phyloP scores from a whole-genome alignment of 2,113 vertebrate genomes.

The Chamaea fasciata region DNA sequence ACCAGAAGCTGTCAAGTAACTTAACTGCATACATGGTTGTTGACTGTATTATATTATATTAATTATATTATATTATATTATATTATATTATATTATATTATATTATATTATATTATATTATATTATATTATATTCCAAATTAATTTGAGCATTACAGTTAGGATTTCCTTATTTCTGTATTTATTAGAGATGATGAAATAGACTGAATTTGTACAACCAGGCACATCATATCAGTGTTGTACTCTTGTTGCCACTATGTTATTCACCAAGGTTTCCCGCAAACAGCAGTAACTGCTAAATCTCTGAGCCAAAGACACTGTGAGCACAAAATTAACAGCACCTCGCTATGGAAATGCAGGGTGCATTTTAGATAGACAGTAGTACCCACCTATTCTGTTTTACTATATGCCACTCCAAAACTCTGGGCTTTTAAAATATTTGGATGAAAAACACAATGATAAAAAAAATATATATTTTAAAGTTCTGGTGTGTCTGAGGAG shows the following conservation, averaged over 20 bases:
- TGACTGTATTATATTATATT: neutral
- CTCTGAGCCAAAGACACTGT: neutral
- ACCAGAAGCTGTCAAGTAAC: neutral
- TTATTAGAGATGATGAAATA: neutral
- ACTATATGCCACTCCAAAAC: neutral
- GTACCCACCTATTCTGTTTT: neutral
- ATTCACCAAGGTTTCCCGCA: neutral
- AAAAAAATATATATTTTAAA: neutral
- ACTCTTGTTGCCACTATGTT: neutral
- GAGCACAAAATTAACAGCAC: neutral
- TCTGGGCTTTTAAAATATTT: neutral
- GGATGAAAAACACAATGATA: neutral
- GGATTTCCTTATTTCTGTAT: neutral
- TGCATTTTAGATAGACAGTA: neutral
- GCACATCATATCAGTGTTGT: neutral
- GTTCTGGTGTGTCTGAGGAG: neutral
- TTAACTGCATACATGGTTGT: neutral
- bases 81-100: too few species aligned
- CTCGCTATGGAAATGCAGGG: neutral
- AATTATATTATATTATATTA: neutral
- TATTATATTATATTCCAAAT: neutral
- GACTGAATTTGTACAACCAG: neutral
- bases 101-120: too few species aligned
- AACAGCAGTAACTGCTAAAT: neutral
- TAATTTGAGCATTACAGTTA: neutral